Evolutionary conservation across 2,888 invertebrate genomes (phyloP).

Genomic region (Eledona agricola): DNA sequence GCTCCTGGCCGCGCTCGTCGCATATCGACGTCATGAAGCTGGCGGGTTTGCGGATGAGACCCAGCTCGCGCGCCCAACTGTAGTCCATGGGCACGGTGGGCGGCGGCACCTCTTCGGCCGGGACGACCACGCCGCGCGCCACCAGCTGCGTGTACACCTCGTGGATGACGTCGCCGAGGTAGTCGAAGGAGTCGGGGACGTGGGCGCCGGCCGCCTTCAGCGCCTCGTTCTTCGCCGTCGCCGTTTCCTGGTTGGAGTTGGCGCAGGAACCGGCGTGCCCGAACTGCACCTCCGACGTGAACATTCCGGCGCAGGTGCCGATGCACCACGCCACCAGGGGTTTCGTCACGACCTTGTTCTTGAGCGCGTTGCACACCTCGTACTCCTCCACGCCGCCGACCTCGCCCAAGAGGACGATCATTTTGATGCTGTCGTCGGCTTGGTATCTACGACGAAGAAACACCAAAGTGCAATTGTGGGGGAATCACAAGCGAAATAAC

Average conservation of each 20-base stretch:
- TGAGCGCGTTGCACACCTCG: slow-evolving; percentile 89
- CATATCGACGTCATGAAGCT: slow-evolving; percentile 99
- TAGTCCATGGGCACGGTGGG: slow-evolving; percentile 99
- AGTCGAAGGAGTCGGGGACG: slow-evolving; percentile 94
- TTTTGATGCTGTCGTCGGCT: slow-evolving; percentile 84
- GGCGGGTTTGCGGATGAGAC: slow-evolving; percentile 97
- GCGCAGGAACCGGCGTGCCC: slow-evolving; percentile 99
- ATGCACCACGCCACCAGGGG: slow-evolving; percentile 99
- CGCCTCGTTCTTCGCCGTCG: slow-evolving; percentile 89
- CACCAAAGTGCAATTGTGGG: too few relatives aligned
- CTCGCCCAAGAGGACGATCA: slow-evolving; percentile 95
- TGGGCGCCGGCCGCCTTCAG: slow-evolving; percentile 83
- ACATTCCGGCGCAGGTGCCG: slow-evolving; percentile 80
- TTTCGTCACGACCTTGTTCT: slow-evolving; percentile 83
- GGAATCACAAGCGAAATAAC: too few relatives aligned
- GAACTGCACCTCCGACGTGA: slow-evolving; percentile 90
- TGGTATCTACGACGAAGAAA: slow-evolving; percentile 70
- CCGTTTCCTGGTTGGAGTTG: slow-evolving; percentile 87
- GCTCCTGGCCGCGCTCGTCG: slow-evolving; percentile 97
- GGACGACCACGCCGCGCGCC: slow-evolving; percentile 81
- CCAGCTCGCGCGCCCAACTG: slow-evolving; percentile 97
- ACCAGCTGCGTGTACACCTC: slow-evolving; percentile 82
- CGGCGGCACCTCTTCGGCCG: slow-evolving; percentile 91
- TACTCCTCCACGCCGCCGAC: slow-evolving; percentile 99
- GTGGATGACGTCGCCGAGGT: slow-evolving; percentile 79